Percentiles rank a stretch among this genome's conserved stretches.
Conservation (phyloP, 1,140 invertebrate genomes). For the Apis florea region DNA sequence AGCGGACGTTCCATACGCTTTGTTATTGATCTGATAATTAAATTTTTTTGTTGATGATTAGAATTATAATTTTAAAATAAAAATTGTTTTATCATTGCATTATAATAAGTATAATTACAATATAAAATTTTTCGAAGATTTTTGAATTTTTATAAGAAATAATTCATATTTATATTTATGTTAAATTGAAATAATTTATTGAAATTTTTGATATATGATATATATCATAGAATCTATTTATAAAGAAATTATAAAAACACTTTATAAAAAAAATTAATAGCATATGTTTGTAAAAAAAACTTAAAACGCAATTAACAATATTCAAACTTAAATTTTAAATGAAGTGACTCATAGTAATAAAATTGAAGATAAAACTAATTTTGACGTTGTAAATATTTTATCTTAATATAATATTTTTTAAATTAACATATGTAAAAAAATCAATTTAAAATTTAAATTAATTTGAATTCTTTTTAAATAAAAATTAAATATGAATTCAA, state of each 20-base stretch:
- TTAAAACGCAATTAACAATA: not conserved
- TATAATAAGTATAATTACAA: not conserved
- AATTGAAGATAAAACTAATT: not conserved
- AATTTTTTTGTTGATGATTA: not conserved
- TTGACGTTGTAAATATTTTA: not conserved
- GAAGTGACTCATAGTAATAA: not conserved
- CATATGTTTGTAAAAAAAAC: not conserved
- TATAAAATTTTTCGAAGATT: too few relatives aligned
- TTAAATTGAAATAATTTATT: not conserved
- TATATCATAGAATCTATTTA: not conserved
- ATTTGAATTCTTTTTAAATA: not conserved
- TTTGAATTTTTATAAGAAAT: not conserved
- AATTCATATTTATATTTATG: not conserved
- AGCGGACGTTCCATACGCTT: not conserved
- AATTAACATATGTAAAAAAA: too few relatives aligned
- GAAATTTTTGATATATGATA: too few relatives aligned
- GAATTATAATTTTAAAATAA: not conserved
- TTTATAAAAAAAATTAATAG: not conserved
- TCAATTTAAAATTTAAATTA: not conserved
- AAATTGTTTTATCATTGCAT: too few relatives aligned
- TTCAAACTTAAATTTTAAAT: not conserved
- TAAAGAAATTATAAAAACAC: not conserved
- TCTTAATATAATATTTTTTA: not conserved
- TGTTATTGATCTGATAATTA: slow-evolving; percentile 15
- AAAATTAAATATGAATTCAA: not conserved